Evolutionary conservation across 2,888 invertebrate genomes (phyloP), one percentile per base, ranked within the genome.

Genomic region (Limnephilus marmoratus): DNA sequence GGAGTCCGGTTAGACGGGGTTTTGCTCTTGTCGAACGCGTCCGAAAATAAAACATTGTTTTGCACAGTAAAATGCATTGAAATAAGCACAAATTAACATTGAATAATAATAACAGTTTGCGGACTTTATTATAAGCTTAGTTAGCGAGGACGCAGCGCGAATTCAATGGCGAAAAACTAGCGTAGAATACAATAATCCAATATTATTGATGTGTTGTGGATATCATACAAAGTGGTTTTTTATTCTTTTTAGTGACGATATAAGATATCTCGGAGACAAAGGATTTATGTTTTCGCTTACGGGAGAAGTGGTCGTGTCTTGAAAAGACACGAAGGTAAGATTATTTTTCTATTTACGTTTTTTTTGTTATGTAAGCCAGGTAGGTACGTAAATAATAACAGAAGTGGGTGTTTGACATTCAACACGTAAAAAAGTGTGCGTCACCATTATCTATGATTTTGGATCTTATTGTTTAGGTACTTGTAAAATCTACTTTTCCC

Each of bases 241-340:
- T 90, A 45, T 83, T 85, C 31, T 68, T 68, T 90, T 83, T 87
- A 85, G n/a, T 91, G 45, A 85, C 90, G 83, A 90, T 85, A 81
- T 49, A 90, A 91, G 85, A 85, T 91, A 86, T 90, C 49, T 37
- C 24, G 85, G 85, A 90, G 91, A 92, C 92, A 92, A 92, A 92
- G 92, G 92, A 92, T 90, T 45, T 88, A 88, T n/a, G 86, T 31
- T 68, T 88, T 81, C 80, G 53, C 91, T 41, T 88, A 92, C 91
- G 92, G 92, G 88, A 90, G 88, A 88, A 91, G 91, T 24, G 81
- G 90, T 92, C 68, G 80, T 86, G 81, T 83, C 87, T 86, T 41
- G 89, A 80, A 31, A 45, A 80, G 90, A 37, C 29, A 29, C 68
- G 85, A 81, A 91, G 91, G 91, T 91, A 31, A 91, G 90, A 85